A percentile compares a stretch with the other conserved stretches of the same genome.
Evolutionary conservation across 1,140 invertebrate genomes (phyloP).

Genomic region (Ephestia elutella): DNA sequence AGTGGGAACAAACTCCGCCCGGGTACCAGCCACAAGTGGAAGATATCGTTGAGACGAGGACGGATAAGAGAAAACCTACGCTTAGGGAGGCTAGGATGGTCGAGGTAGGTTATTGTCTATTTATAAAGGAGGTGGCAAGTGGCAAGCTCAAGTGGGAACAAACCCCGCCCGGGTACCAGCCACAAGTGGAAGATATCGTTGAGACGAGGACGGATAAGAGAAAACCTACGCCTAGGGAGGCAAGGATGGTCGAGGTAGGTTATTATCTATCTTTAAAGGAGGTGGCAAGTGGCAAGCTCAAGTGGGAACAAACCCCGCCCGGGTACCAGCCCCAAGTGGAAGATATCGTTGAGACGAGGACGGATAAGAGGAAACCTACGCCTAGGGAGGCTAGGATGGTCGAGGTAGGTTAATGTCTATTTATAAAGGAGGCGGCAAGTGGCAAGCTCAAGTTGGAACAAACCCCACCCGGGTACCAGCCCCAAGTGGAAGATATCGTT

Average conservation of each 20-base stretch:
- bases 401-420: constrained; percentile 33
- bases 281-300: constrained; percentile 91
- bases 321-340: constrained; percentile 57
- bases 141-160: constrained; percentile 90
- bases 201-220: constrained; percentile 42
- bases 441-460: constrained; percentile 90
- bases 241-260: constrained; percentile 53
- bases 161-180: constrained; percentile 82
- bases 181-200: constrained; percentile 37
- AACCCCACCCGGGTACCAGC: constrained; percentile 83
- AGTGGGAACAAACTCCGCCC: constrained; percentile 91
- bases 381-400: constrained; percentile 52
- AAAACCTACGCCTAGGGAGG: constrained; percentile 54
- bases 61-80: constrained; percentile 50
- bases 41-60: constrained; percentile 43
- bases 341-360: constrained; percentile 43
- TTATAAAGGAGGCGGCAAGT: constrained; percentile 96
- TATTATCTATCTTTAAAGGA: constrained; percentile 83
- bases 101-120: constrained; percentile 33
- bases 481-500: constrained; percentile 37
- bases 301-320: constrained; percentile 91
- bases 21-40: constrained; percentile 56
- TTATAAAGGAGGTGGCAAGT: constrained; percentile 95
- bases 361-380: constrained; percentile 50
- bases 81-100: constrained; percentile 52